Percentiles rank a stretch among this genome's conserved stretches.
Conservation (phyloP, 2,888 invertebrate genomes). For the Drosophila barbarae region DNA sequence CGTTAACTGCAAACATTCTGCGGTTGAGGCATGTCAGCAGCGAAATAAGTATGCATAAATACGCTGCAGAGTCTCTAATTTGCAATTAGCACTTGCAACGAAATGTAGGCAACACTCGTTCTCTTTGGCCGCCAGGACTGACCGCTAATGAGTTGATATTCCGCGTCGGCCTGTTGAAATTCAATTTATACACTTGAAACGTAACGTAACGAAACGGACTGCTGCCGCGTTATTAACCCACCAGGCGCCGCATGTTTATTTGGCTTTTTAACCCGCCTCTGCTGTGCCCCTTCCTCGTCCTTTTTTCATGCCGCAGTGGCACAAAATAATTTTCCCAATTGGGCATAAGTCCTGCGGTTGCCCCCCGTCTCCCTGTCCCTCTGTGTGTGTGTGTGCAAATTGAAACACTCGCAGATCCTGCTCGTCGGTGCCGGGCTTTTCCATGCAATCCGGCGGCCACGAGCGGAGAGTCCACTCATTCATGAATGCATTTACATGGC, state of each 20-base stretch:
- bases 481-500: constrained; percentile 73
- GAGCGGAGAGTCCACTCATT: constrained; percentile 64
- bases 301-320: constrained; percentile 67
- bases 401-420: constrained; percentile 67
- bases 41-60: constrained; percentile 43
- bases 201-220: constrained; percentile 22
- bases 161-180: constrained; percentile 52
- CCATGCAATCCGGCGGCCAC: constrained; percentile 61
- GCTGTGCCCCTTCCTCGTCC: constrained; percentile 11
- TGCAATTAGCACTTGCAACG: constrained; percentile 55
- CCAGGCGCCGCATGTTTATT: constrained; percentile 22
- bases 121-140: constrained; percentile 4
- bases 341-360: constrained; percentile 67
- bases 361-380: not conserved
- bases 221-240: constrained; percentile 45
- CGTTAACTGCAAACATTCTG: constrained; percentile 69
- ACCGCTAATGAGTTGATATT: constrained; percentile 61
- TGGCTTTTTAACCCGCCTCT: constrained; percentile 9
- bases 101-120: constrained; percentile 38
- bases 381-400: constrained; percentile 49
- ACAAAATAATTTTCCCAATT: constrained; percentile 73
- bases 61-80: constrained; percentile 45
- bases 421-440: constrained; percentile 52
- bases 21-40: constrained; percentile 46
- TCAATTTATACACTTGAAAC: constrained; percentile 63